Conservation (phyloP, 2,113 vertebrate species). For the Rostratula benghalensis region DNA sequence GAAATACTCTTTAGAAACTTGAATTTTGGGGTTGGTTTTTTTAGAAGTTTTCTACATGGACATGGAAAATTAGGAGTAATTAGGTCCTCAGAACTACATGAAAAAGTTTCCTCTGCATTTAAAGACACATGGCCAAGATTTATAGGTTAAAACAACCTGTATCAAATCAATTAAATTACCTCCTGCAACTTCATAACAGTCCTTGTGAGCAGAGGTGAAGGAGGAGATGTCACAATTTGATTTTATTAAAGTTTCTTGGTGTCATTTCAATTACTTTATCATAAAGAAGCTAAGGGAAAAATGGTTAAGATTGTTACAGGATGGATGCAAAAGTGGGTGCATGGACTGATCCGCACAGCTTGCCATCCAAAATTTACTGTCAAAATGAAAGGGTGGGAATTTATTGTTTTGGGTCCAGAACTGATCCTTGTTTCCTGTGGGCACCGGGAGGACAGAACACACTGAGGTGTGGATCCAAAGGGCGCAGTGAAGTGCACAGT, state of each 20-base stretch:
- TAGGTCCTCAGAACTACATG: neutral
- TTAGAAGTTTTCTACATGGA: neutral
- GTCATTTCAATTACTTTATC: neutral
- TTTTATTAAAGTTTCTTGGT: neutral
- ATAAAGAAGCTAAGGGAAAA: neutral
- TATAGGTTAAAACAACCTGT: neutral
- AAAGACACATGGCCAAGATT: neutral
- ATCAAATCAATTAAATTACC: neutral
- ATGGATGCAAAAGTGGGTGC: neutral
- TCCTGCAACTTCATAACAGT: neutral
- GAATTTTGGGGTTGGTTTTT: neutral
- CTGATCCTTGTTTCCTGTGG: neutral
- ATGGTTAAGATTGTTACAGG: neutral
- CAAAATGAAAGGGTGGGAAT: neutral
- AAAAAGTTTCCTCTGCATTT: neutral
- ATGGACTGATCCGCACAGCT: neutral
- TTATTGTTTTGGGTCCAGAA: neutral
- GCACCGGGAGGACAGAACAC: neutral
- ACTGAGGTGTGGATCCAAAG: neutral
- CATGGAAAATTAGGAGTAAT: neutral
- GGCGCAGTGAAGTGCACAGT: neutral
- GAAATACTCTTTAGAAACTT: neutral
- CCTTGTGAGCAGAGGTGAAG: neutral
- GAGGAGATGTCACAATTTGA: neutral
- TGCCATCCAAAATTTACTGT: neutral